phyloP scores from a whole-genome alignment of 92 coral and sea anemone species.

The Umimayanthus chanpuru region DNA sequence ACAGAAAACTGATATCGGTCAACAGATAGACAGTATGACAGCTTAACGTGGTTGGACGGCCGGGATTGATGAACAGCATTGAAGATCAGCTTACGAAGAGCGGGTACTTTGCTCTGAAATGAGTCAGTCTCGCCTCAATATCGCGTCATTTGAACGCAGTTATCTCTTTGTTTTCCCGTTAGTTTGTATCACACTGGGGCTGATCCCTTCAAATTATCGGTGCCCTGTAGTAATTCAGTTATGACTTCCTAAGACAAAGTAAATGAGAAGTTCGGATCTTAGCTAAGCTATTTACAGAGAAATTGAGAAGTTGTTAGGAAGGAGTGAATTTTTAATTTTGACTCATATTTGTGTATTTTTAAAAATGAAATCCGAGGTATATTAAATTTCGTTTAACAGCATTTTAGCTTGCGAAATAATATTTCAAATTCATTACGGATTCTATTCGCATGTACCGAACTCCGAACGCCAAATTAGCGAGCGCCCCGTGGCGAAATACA shows the following conservation, averaged over 20 bases:
- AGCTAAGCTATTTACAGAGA: constrained; percentile 14
- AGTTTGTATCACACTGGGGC: not conserved
- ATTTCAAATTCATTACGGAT: constrained; percentile 25
- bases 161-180: not conserved
- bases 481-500: constrained; percentile 11
- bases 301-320: constrained; percentile 24
- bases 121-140: too few relatives aligned
- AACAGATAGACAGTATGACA: not conserved
- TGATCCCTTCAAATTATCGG: not conserved
- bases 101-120: not conserved
- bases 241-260: not conserved
- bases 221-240: constrained; percentile 8
- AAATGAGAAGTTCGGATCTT: not conserved
- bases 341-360: constrained; percentile 20
- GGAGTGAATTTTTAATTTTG: not conserved
- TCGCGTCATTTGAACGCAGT: not conserved
- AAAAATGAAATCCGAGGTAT: not conserved
- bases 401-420: not conserved
- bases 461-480: constrained; percentile 5
- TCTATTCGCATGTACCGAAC: constrained; percentile 9
- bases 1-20: constrained; percentile 7
- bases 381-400: constrained; percentile 32
- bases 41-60: not conserved
- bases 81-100: not conserved
- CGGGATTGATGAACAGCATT: not conserved